Base-by-base conservation (phyloP, 2,797 vertebrate species). In the Muscicapa comitata region DNA sequence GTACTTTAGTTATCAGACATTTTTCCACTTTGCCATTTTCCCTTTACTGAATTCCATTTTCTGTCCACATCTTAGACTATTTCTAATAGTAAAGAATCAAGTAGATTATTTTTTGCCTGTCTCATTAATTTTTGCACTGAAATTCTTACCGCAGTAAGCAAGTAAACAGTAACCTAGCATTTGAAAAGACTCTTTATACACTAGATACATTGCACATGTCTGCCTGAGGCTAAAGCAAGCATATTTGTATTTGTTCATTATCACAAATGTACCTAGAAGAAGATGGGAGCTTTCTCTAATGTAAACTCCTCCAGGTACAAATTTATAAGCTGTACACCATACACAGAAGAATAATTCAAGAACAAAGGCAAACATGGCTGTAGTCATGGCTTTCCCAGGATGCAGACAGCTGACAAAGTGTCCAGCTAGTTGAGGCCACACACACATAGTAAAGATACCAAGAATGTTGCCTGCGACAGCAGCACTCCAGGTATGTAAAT, bases 241-340 rank as follows among this genome's bases (percentile, higher is more conserved):
- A 31, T 88, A 79, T 74, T 58, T 88, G 25, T 51, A 23, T 40
- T 86, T 72, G 38, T 42, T 58, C 24, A 61, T 6, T 67, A 40
- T 57, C 67, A 84, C 17, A 83, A 72, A 80, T 0, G n/a, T 96
- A 98, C 98, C 98, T 95, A 98, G 93, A 96, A 98, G 97, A 79
- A 98, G 93, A 78, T 98, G 97, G 12, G 97, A 98, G 62, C 97
- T 97, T 96, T 98, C 98, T 97, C 98, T 95, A 57, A 91, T 21
- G 0, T 98, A 97, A 94, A 96, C 76, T 71, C 98, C 98, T 96
- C 98, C 98, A 8, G 98, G 98, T 42, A 98, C 98, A 94, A 98
- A 98, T 85, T 98, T 98, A 73, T 98, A 98, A 83, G 97, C 98
- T 51, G 98, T 98, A 86, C 97, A 98, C 97, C 98, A 98, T 0